These are phyloP conservation scores for Sprattus sprattus DNA, from an alignment of 2,113 vertebrate genomes.

Conservation along the genomic window DNA sequence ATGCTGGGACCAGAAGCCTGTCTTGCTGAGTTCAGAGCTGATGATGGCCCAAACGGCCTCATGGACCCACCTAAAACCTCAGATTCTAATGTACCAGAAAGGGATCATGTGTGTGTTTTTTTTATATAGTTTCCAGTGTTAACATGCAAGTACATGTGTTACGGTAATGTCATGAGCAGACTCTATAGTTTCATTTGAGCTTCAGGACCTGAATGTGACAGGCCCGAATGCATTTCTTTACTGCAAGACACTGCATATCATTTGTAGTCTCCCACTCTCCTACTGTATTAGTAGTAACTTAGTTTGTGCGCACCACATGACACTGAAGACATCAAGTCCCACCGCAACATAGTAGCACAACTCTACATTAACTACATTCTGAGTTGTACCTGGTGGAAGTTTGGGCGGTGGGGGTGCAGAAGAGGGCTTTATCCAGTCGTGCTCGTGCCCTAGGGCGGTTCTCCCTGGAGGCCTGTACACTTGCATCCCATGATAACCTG, in stretches of 20 bases:
- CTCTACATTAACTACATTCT: neutral
- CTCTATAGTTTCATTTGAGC: neutral
- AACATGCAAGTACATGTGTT: neutral
- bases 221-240: neutral
- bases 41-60: neutral
- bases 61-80: neutral
- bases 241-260: neutral
- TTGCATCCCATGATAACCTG: neutral
- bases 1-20: neutral
- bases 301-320: neutral
- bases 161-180: neutral
- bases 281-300: neutral
- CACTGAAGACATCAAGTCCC: neutral
- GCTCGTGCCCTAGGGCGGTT: neutral
- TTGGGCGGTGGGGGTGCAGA: neutral
- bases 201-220: neutral
- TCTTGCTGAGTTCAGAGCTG: neutral
- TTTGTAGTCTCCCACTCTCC: neutral
- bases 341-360: neutral
- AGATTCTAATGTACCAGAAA: neutral
- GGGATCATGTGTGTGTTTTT: neutral
- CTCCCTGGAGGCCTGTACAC: slow-evolving; percentile 6
- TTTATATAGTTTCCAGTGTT: neutral
- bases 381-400: neutral
- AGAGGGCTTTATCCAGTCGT: neutral